Conservation (phyloP, 2,888 invertebrate species). For the Luffia ferchaultella region DNA sequence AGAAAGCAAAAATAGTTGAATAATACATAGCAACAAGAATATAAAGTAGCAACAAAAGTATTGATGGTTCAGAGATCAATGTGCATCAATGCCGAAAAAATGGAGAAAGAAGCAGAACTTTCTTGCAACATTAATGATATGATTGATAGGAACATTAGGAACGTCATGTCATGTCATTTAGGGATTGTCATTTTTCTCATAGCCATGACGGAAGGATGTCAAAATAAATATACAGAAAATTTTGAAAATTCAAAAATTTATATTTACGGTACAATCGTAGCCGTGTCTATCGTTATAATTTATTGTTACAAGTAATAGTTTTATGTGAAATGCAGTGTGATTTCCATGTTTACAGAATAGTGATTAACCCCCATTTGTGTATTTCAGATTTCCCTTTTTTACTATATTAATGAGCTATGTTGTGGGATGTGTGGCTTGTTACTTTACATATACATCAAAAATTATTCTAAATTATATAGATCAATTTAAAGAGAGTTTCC, state of each 20-base stretch:
- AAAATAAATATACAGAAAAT: conserved; percentile 51
- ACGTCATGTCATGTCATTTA: too few relatives aligned
- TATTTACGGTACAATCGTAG: conserved; percentile 46
- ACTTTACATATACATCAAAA: conserved; percentile 44
- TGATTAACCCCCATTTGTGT: conserved; percentile 16
- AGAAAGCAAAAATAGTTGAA: too few relatives aligned
- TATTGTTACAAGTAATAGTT: conserved; percentile 46
- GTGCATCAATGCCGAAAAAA: too few relatives aligned
- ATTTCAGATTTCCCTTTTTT: conserved; percentile 53
- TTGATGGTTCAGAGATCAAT: too few relatives aligned
- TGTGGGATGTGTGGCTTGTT: conserved; percentile 60
- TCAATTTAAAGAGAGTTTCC: conserved; percentile 44
- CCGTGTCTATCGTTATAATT: conserved; percentile 40
- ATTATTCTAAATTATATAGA: conserved; percentile 39
- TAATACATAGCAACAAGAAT: too few relatives aligned
- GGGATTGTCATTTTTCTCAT: not conserved
- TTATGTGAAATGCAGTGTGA: not conserved
- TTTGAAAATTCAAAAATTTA: conserved; percentile 55
- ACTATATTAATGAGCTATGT: conserved; percentile 51
- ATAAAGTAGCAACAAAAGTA: too few relatives aligned
- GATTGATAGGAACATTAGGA: too few relatives aligned
- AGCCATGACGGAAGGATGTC: conserved; percentile 65
- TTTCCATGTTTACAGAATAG: not conserved
- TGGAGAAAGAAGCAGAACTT: too few relatives aligned
- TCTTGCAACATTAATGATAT: too few relatives aligned